phyloP scores from a whole-genome alignment of 1,140 invertebrate species.

The Bombyx mandarina region DNA sequence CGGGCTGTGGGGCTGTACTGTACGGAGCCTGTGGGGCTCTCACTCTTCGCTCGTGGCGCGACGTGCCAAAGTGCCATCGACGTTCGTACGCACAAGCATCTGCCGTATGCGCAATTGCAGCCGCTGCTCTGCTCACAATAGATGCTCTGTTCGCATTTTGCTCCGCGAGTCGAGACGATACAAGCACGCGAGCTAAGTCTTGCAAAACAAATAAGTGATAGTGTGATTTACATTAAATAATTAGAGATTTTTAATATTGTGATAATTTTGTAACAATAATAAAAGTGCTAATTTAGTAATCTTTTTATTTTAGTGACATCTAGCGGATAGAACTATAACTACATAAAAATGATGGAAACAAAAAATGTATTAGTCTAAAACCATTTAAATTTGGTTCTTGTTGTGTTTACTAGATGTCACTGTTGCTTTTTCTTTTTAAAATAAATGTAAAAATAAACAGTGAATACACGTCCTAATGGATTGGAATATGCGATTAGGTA shows the following conservation, averaged over 20 bases:
- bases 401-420: no score
- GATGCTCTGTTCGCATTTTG: slow-evolving; percentile 42
- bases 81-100: slow-evolving; percentile 29
- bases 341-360: no score
- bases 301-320: no score
- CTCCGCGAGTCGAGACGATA: slow-evolving; percentile 36
- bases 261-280: no score
- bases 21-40: slow-evolving; percentile 38
- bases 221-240: slow-evolving; percentile 3
- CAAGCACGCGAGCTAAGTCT: slow-evolving; percentile 27
- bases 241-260: slow-evolving; percentile 16
- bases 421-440: no score
- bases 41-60: slow-evolving; percentile 34
- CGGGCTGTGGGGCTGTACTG: slow-evolving; percentile 30
- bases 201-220: slow-evolving; percentile 13
- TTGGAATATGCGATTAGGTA: no score
- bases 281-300: no score
- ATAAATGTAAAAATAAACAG: no score
- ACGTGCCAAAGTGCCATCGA: slow-evolving; percentile 26
- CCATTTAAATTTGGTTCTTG: no score
- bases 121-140: slow-evolving; percentile 33
- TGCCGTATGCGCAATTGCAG: slow-evolving; percentile 37
- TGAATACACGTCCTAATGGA: no score
- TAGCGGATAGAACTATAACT: no score
- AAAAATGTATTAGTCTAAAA: no score